These are phyloP conservation scores for Streptopelia turtur DNA, from an alignment of 2,797 vertebrate genomes.

Conservation along the genomic window DNA sequence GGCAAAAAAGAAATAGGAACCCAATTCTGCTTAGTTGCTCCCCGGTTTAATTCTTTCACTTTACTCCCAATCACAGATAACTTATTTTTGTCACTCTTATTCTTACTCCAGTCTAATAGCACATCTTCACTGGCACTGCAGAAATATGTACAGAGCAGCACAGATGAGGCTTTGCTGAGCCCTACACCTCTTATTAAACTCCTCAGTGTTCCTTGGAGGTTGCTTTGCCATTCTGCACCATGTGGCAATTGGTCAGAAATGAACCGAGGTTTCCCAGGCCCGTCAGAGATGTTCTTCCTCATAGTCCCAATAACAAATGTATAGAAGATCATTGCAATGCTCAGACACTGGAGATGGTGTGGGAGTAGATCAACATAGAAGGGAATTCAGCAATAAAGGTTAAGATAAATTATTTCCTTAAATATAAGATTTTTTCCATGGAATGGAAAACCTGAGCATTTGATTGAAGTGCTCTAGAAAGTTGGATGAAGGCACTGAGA, in stretches of 20 bases:
- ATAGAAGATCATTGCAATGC: background rate
- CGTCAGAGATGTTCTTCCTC: background rate
- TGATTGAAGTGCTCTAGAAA: background rate
- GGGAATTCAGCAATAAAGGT: background rate
- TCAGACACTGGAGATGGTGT: background rate
- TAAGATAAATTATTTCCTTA: background rate
- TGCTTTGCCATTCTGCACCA: background rate
- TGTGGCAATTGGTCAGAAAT: background rate
- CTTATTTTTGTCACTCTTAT: background rate
- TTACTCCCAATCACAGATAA: background rate
- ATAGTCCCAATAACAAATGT: background rate
- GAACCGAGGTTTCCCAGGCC: background rate
- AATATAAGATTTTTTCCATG: background rate
- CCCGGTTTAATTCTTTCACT: background rate
- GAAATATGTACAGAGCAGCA: background rate
- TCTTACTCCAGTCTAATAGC: background rate
- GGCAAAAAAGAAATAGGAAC: background rate
- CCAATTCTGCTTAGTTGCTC: background rate
- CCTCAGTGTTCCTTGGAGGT: background rate
- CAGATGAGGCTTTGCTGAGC: background rate
- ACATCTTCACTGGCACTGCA: background rate
- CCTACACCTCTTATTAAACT: background rate
- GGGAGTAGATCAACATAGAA: background rate
- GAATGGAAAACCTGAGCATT: background rate
- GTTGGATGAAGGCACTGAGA: background rate